Base-by-base conservation (phyloP, 2,888 invertebrate genomes). In the Drosophila emarginata region DNA sequence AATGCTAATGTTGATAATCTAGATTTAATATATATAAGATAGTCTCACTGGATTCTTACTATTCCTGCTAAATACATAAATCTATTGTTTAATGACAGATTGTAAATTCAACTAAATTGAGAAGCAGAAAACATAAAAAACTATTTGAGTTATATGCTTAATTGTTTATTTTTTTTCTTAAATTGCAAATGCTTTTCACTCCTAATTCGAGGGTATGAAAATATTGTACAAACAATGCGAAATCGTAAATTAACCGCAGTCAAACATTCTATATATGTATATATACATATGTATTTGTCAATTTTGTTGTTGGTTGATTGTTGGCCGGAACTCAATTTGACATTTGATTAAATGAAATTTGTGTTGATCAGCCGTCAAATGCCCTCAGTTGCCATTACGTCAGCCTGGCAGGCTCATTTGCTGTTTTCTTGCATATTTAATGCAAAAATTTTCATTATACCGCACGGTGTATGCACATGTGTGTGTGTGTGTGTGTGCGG, bases 381-480 rank as follows among this genome's bases (percentile, higher is more conserved):
- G 64, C 77, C 39, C 26, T 51, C 52, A 28, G 37, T 59, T 45
- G 37, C 50, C 53, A 51, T 64, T 61, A 28, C 37, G 53, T 60
- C 60, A 36, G 62, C 57, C 61, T 71, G 74, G 53, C 74, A 67
- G 78, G 58, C 74, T 82, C 87, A 83, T 82, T 87, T 87, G 76
- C 74, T 72, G 74, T 71, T 63, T 72, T 57, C 76, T 58, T 84
- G 87, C 82, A 84, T 87, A 84, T 84, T 87, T 85, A 87, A 87
- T 85, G 76, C 80, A 75, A 76, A 45, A 70, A 69, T 77, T 87
- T 83, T 84, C 85, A 77, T 83, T 81, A 87, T 77, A 61, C 79
- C 68, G 23, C 28, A 6, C 23, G 4, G 36, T 15, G 39, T 2
- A 6, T 52, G 37, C 23, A 15, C 26, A n/a, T 26, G 40, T 40